These are phyloP conservation scores for Platorchestia sp. DNA, from an alignment of 1,140 invertebrate species.

Conservation along the genomic window DNA sequence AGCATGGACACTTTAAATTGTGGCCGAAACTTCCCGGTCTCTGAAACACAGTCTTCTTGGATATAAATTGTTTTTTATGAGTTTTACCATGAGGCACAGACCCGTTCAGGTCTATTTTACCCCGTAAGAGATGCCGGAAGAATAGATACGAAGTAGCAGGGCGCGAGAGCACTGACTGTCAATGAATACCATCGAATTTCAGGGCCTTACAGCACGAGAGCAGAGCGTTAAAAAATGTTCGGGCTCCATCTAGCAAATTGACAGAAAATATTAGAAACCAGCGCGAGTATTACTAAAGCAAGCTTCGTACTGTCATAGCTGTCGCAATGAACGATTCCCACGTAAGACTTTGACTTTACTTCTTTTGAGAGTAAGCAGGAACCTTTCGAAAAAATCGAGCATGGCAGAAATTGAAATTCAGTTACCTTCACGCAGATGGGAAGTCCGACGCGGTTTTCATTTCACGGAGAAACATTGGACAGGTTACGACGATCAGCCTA, in stretches of 20 bases:
- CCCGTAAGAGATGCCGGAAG: background rate
- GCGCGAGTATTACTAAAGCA: conserved; percentile 15
- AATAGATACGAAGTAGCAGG: background rate
- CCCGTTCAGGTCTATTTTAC: background rate
- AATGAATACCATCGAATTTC: background rate
- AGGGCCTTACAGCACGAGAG: background rate
- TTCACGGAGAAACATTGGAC: background rate
- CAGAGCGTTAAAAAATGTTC: background rate
- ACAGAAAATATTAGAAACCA: background rate
- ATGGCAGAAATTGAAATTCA: background rate
- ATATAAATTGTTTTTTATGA: background rate
- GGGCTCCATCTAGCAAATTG: background rate
- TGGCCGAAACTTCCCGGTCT: background rate
- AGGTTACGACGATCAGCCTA: background rate
- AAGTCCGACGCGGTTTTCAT: background rate
- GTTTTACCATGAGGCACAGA: background rate
- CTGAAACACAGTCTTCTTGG: background rate
- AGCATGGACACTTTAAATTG: background rate
- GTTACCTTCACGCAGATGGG: background rate
- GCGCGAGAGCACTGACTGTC: background rate
- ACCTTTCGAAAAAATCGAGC: background rate
- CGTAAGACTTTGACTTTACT: background rate
- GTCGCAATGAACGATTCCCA: background rate
- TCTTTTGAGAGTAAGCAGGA: background rate
- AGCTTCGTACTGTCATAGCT: background rate